Percentiles rank a stretch among this genome's conserved stretches.
phyloP scores from a whole-genome alignment of 2,113 vertebrate genomes.

The Salvelinus sp. region DNA sequence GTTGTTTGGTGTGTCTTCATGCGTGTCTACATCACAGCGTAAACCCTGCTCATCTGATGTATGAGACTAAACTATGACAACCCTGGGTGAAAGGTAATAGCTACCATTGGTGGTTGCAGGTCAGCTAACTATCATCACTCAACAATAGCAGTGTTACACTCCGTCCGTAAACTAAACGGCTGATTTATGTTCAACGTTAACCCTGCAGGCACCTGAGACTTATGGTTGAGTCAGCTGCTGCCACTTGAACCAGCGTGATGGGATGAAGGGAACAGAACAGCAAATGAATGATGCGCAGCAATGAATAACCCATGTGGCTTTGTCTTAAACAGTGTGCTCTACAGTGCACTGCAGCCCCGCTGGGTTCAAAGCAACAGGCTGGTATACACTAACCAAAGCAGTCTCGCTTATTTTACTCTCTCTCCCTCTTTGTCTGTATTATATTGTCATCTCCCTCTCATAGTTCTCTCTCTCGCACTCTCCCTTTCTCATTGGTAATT shows the following conservation, averaged over 20 bases:
- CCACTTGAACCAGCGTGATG: slow-evolving; percentile 58
- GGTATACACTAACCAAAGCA: slow-evolving; percentile 19
- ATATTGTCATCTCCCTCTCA: not conserved
- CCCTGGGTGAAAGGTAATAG: slow-evolving; percentile 1
- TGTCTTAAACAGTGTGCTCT: slow-evolving; percentile 48
- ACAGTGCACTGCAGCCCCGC: not conserved
- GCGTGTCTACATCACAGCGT: not conserved
- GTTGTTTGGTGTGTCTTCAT: not conserved
- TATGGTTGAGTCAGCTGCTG: slow-evolving; percentile 60
- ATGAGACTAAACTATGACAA: slow-evolving; percentile 8
- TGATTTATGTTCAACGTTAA: slow-evolving; percentile 30
- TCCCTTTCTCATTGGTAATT: not conserved
- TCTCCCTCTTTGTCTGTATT: not conserved
- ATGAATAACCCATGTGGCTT: slow-evolving; percentile 56
- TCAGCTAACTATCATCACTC: not conserved
- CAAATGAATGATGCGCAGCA: slow-evolving; percentile 50
- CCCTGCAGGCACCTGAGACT: slow-evolving; percentile 29
- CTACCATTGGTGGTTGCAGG: slow-evolving; percentile 43
- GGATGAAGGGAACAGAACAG: slow-evolving; percentile 8
- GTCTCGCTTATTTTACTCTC: not conserved
- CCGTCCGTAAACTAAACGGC: slow-evolving; percentile 1
- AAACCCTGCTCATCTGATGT: not conserved
- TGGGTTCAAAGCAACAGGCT: slow-evolving; percentile 22
- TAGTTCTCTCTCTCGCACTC: not conserved
- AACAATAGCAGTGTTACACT: too few species aligned